Evolutionary conservation across 1,140 invertebrate genomes (phyloP), one percentile per base, ranked within the genome.

Genomic region (Colletes gigas): DNA sequence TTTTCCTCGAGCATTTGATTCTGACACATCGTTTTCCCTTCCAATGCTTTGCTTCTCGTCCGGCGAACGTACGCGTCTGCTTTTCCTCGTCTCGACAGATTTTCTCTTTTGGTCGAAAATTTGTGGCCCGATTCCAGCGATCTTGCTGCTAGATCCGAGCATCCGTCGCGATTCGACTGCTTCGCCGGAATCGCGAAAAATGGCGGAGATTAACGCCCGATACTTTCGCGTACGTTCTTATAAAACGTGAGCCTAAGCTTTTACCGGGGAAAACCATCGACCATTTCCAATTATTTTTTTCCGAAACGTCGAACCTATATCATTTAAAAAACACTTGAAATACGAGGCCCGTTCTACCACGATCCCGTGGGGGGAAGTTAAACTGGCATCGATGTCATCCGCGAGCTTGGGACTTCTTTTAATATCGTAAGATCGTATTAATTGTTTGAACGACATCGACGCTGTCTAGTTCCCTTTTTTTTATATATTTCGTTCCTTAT

Each of bases 211-310:
- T 84, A 84, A 66, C 80, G 21, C 30, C 30, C 78, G 78, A 81
- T 80, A 76, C 77, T 59, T 85, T 71, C 81, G 78, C 87, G 86
- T 88, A 88, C 82, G 81, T 88, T 84, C 82, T 88, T 44, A 74
- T 88, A 82, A 86, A 76, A 59, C 65, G 50, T 62, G 50, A 78
- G 54, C 67, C n/a, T 47, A 66, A 10, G 59, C 17, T 30, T 65
- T 63, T 17, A 39, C 17, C 39, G 68, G 60, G 85, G 83, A 85
- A 81, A 83, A 81, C 69, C 39, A 62, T 30, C 52, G 54, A 69
- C 39, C 47, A 47, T 76, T 50, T 52, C 57, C 62, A 63, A 83
- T 44, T 63, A 82, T 80, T 77, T 83, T 83, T 73, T 60, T 76
- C 54, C 68, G 69, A 68, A 69, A 82, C 79, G 79, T 82, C 44